Evolutionary conservation across 2,113 vertebrate genomes (phyloP), one percentile per base, ranked within the genome.

Genomic region (Phoxinus phoxinus): DNA sequence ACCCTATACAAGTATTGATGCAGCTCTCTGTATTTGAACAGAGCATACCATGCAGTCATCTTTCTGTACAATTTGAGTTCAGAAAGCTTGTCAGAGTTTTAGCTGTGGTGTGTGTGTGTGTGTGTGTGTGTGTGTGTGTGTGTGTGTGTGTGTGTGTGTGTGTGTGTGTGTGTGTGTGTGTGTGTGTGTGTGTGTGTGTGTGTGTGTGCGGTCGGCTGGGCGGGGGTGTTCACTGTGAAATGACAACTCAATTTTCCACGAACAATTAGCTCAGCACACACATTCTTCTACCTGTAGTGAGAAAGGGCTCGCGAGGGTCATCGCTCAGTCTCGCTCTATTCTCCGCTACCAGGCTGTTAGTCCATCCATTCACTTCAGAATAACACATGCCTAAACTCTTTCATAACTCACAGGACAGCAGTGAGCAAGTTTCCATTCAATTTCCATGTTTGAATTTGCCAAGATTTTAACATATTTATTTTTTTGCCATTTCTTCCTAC

Each of bases 281-380:
- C 89, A 93, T 93, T 89, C 77, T 84, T 91, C 89, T 86, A 89
- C 89, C 88, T 91, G 77, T 86, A 32, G 87, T 78, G 84, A 85
- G 89, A 88, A 91, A 94, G 93, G 91, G 90, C 91, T 85, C 86
- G 86, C 89, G 92, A 93, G 94, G 94, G 93, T 93, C 93, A 93
- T 90, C 85, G 86, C 90, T 91, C 91, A 91, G 89, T 92, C 93
- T 91, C 85, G 69, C 87, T 92, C 89, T 85, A 84, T 93, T 92
- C 92, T 88, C 73, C 44, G 86, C 92, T 92, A 91, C 90, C 27
- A 82, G 89, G 89, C 91, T 91, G 89, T 91, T 92, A 91, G 93
- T 93, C 91, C 89, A 91, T 92, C 89, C 87, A 90, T 92, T 93
- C 88, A 87, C 86, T 87, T 93, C 91, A 91, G 80, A 83, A 93